A percentile compares a stretch with the other conserved stretches of the same genome.
Evolutionary conservation across 1,140 invertebrate species (phyloP).

Genomic region (Drosophila quadrilineata): DNA sequence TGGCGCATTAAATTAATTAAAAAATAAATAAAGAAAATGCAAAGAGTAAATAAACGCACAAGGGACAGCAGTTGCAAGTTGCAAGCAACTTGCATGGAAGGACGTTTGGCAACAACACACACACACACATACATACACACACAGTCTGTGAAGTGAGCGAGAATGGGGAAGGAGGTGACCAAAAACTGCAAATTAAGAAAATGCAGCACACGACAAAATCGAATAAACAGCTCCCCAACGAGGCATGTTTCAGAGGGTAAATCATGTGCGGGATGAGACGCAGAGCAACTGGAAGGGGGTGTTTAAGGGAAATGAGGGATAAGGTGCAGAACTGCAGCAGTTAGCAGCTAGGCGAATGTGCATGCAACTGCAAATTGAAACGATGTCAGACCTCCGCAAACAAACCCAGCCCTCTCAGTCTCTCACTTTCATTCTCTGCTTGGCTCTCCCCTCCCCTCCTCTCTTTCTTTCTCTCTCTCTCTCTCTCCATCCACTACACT

Average conservation of each 20-base stretch:
- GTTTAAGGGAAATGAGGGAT: not conserved
- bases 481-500: not conserved
- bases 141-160: too few relatives aligned
- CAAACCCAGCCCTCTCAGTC: not conserved
- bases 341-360: slow-evolving; percentile 25
- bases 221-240: slow-evolving; percentile 60
- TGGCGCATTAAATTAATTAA: slow-evolving; percentile 79
- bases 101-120: not conserved
- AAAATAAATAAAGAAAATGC: slow-evolving; percentile 63
- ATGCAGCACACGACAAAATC: slow-evolving; percentile 75
- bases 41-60: slow-evolving; percentile 58
- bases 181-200: slow-evolving; percentile 71
- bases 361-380: slow-evolving; percentile 71
- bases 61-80: slow-evolving; percentile 7
- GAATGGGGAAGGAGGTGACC: too few relatives aligned
- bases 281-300: not conserved
- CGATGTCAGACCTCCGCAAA: slow-evolving; percentile 33
- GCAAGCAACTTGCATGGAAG: slow-evolving; percentile 3
- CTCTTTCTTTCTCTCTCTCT: not conserved
- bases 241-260: not conserved
- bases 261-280: slow-evolving; percentile 1
- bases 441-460: not conserved
- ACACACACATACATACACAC: too few relatives aligned
- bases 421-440: not conserved
- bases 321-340: not conserved